Evolutionary conservation across 1,140 invertebrate species (phyloP).

Genomic region (Acromyrmex heyeri): DNA sequence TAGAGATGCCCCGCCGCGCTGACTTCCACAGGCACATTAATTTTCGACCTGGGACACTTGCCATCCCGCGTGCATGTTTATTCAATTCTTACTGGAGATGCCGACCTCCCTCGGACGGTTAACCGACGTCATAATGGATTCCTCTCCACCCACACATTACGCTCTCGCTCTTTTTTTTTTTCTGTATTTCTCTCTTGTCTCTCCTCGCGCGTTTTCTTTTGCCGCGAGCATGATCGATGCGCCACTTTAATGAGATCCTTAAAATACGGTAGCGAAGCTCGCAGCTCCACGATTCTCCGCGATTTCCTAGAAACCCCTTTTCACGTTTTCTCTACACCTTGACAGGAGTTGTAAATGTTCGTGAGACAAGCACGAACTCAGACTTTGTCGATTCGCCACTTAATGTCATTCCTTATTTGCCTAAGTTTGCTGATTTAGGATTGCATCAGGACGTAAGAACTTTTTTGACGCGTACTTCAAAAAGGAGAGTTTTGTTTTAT

Average conservation of each 20-base stretch:
- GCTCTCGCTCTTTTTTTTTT: conserved; percentile 4
- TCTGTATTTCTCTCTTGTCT: neutral
- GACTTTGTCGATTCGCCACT: conserved; percentile 35
- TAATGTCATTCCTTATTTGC: conserved; percentile 4
- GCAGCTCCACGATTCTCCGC: neutral
- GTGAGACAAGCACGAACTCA: conserved; percentile 7
- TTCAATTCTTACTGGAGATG: conserved; percentile 75
- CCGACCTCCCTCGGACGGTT: conserved; percentile 54
- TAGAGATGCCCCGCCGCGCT: conserved; percentile 65
- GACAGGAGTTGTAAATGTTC: conserved; percentile 14
- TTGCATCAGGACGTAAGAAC: neutral
- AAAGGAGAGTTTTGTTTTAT: conserved; percentile 8
- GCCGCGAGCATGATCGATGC: conserved; percentile 51
- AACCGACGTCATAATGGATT: conserved; percentile 73
- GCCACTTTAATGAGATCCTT: conserved; percentile 77
- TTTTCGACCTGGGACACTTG: conserved; percentile 73
- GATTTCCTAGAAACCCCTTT: conserved; percentile 38
- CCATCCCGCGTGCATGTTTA: conserved; percentile 75
- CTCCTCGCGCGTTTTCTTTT: conserved; percentile 32
- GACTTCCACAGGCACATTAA: conserved; percentile 76
- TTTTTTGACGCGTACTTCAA: neutral
- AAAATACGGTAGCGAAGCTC: conserved; percentile 66
- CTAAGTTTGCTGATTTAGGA: conserved; percentile 12
- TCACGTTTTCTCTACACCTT: neutral
- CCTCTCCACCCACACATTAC: conserved; percentile 60